These are phyloP conservation scores for Chirona hameri DNA, from an alignment of 2,888 invertebrate genomes.

Conservation along the genomic window DNA sequence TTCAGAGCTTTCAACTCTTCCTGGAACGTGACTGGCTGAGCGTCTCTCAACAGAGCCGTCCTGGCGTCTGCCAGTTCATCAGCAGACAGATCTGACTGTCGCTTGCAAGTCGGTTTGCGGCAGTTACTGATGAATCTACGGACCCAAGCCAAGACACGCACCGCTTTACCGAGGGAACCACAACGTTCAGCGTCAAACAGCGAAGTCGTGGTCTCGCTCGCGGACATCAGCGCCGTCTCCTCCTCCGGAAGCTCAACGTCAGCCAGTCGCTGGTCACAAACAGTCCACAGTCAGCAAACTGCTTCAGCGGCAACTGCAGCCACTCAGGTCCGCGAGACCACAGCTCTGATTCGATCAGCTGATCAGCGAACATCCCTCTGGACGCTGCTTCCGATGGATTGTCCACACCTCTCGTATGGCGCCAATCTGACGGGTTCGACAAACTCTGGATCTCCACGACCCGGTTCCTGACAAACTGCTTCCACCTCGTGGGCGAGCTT, in stretches of 20 bases:
- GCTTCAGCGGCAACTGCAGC: neutral
- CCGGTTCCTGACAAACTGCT: no score
- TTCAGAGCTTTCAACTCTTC: no score
- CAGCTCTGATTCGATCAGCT: neutral
- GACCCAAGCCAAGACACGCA: neutral
- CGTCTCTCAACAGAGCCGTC: no score
- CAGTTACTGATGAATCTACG: neutral
- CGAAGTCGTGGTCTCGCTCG: neutral
- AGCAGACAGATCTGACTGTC: neutral
- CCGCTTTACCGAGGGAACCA: neutral
- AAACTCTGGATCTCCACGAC: no score
- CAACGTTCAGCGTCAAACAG: neutral
- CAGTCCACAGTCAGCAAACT: no score
- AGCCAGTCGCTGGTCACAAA: no score
- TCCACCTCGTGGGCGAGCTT: no score
- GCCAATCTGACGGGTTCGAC: neutral
- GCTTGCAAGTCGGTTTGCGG: no score
- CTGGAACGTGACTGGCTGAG: no score
- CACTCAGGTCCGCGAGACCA: neutral
- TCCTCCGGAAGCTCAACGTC: neutral
- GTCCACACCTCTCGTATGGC: neutral
- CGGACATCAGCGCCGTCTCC: neutral
- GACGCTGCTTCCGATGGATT: neutral
- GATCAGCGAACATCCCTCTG: neutral
- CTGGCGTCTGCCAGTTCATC: neutral